A percentile compares a stretch with the other conserved stretches of the same genome.
phyloP scores from a whole-genome alignment of 1,140 invertebrate genomes.

The Tetragonula clypearis region DNA sequence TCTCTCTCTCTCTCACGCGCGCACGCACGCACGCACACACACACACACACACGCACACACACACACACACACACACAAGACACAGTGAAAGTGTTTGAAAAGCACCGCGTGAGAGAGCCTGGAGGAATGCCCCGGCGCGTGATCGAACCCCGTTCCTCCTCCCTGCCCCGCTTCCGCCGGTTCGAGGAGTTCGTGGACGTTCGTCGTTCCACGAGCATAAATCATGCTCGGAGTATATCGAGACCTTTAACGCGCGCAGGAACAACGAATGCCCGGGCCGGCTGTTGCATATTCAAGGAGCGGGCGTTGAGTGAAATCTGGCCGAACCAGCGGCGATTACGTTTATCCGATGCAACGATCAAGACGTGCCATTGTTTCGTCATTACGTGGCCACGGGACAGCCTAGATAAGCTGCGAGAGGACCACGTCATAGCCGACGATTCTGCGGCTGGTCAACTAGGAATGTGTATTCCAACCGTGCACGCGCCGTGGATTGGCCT shows the following conservation, averaged over 20 bases:
- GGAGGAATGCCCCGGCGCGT: not conserved
- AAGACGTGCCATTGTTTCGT: constrained; percentile 62
- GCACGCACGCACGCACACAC: no score
- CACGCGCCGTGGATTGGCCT: not conserved
- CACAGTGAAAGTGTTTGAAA: not conserved
- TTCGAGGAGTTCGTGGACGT: not conserved
- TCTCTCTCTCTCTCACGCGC: no score
- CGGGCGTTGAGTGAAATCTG: constrained; percentile 58
- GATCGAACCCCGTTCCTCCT: not conserved
- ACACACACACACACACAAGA: no score
- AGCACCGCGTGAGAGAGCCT: no score
- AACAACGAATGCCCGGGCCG: constrained; percentile 23
- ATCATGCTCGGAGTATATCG: constrained; percentile 37
- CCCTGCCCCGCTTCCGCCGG: no score
- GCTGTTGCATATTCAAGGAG: constrained; percentile 52
- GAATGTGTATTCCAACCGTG: constrained; percentile 42
- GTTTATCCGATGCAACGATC: constrained; percentile 61
- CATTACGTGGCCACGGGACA: constrained; percentile 49
- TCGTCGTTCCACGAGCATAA: constrained; percentile 9
- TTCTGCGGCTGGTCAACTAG: constrained; percentile 12
- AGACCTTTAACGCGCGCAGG: constrained; percentile 37
- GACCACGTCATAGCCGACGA: not conserved
- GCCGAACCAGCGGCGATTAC: constrained; percentile 50
- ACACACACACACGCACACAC: no score
- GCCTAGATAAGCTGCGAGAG: constrained; percentile 38